Evolutionary conservation across 1,140 invertebrate genomes (phyloP).

Genomic region (Calycopis cecrops): DNA sequence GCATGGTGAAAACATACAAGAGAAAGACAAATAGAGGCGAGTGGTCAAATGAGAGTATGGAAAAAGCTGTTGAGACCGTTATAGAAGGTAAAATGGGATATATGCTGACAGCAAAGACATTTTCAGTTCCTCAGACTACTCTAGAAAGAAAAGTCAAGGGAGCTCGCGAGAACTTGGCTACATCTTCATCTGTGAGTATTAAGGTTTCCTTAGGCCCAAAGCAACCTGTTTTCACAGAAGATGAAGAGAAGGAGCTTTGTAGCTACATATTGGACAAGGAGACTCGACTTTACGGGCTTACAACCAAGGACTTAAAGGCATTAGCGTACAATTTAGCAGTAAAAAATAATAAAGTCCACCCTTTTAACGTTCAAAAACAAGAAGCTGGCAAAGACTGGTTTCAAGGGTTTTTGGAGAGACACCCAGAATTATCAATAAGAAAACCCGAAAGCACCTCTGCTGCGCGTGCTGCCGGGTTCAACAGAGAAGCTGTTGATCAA

Average conservation of each 20-base stretch:
- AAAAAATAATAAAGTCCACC: slow-evolving; percentile 18
- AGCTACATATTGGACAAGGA: slow-evolving; percentile 33
- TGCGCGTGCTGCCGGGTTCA: slow-evolving; percentile 25
- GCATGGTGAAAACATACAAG: too few species aligned
- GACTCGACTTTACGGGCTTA: slow-evolving; percentile 34
- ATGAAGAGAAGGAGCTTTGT: slow-evolving; percentile 31
- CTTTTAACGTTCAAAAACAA: slow-evolving; percentile 13
- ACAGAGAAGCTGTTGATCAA: slow-evolving; percentile 36
- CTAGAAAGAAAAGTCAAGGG: slow-evolving; percentile 16
- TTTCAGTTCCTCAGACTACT: too few species aligned
- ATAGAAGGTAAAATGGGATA: too few species aligned
- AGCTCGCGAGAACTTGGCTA: slow-evolving; percentile 9
- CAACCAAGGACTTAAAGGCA: slow-evolving; percentile 23
- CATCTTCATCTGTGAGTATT: background rate
- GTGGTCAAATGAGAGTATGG: too few species aligned
- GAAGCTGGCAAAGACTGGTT: slow-evolving; percentile 38
- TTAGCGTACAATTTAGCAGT: slow-evolving; percentile 26
- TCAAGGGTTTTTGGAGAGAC: slow-evolving; percentile 36
- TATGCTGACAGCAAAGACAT: too few species aligned
- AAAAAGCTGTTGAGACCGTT: too few species aligned
- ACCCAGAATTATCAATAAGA: slow-evolving; percentile 38
- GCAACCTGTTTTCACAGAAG: slow-evolving; percentile 20
- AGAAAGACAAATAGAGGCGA: too few species aligned
- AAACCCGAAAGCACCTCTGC: slow-evolving; percentile 37
- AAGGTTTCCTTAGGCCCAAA: slow-evolving; percentile 24